Conservation (phyloP, 2,113 vertebrate genomes). For the Forbesichthys papilliferus region DNA sequence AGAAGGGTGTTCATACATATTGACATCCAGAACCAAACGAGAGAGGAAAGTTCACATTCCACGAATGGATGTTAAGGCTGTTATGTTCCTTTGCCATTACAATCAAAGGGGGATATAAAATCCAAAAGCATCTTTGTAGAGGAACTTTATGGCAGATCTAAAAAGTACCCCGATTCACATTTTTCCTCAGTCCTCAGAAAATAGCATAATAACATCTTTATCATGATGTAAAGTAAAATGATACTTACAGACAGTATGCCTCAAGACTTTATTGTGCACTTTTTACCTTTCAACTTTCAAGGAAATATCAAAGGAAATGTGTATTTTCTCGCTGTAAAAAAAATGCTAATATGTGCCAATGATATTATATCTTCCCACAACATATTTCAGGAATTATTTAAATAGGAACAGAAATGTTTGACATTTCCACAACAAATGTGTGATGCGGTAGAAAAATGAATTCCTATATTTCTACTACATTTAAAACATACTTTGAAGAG, state of each 20-base stretch:
- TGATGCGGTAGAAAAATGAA: no score
- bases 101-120: slow-evolving; percentile 56
- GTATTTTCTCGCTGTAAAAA: not conserved
- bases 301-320: not conserved
- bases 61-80: slow-evolving; percentile 47
- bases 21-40: slow-evolving; percentile 47
- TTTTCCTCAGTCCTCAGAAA: slow-evolving; percentile 13
- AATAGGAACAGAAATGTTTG: slow-evolving; percentile 4
- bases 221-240: slow-evolving; percentile 27
- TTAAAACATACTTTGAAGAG: no score
- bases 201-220: slow-evolving; percentile 41
- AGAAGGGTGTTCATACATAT: slow-evolving; percentile 46
- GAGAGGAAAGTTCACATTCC: slow-evolving; percentile 56
- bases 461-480: no score
- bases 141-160: slow-evolving; percentile 34
- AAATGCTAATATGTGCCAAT: not conserved
- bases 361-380: not conserved
- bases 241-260: slow-evolving; percentile 1
- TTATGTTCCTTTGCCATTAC: slow-evolving; percentile 55
- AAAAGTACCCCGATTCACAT: slow-evolving; percentile 9
- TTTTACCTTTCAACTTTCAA: slow-evolving; percentile 9
- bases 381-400: not conserved
- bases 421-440: no score
- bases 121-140: slow-evolving; percentile 46
- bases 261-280: slow-evolving; percentile 3